phyloP scores from a whole-genome alignment of 2,888 invertebrate species.

The Lasioglossum lativentre region DNA sequence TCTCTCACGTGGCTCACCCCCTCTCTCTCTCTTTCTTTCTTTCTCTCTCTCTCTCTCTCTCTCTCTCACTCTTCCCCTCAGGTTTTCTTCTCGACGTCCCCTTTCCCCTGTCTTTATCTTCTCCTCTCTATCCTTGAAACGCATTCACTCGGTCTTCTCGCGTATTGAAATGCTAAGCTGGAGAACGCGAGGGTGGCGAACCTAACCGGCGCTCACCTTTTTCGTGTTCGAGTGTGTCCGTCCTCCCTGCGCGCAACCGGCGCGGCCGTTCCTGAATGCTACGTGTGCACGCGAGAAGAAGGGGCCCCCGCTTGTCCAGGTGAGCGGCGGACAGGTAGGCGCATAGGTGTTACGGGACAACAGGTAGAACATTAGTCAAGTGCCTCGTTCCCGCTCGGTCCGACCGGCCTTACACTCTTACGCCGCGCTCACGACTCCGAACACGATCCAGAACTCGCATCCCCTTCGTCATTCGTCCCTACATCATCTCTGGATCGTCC shows the following conservation, averaged over 20 bases:
- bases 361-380: conserved; percentile 83
- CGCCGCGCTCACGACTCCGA: conserved; percentile 64
- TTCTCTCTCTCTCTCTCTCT: neutral
- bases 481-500: too few species aligned
- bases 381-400: conserved; percentile 75
- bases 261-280: conserved; percentile 30
- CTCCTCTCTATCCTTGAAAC: conserved; percentile 55
- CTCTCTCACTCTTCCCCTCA: neutral
- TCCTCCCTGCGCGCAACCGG: conserved; percentile 11
- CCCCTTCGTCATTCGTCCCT: conserved; percentile 4
- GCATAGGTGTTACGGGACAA: conserved; percentile 80
- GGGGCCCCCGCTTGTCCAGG: conserved; percentile 56
- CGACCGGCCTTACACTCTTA: conserved; percentile 57
- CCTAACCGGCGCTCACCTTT: conserved; percentile 54
- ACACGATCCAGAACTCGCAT: conserved; percentile 32
- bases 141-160: conserved; percentile 63
- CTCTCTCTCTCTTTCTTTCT: neutral
- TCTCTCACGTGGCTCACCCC: conserved; percentile 73
- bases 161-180: conserved; percentile 80
- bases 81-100: conserved; percentile 27
- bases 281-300: conserved; percentile 35
- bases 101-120: conserved; percentile 53
- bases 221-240: conserved; percentile 22
- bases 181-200: conserved; percentile 47
- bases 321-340: conserved; percentile 72